Conservation (phyloP, 1,140 invertebrate genomes). For the Hermetia illucens region DNA sequence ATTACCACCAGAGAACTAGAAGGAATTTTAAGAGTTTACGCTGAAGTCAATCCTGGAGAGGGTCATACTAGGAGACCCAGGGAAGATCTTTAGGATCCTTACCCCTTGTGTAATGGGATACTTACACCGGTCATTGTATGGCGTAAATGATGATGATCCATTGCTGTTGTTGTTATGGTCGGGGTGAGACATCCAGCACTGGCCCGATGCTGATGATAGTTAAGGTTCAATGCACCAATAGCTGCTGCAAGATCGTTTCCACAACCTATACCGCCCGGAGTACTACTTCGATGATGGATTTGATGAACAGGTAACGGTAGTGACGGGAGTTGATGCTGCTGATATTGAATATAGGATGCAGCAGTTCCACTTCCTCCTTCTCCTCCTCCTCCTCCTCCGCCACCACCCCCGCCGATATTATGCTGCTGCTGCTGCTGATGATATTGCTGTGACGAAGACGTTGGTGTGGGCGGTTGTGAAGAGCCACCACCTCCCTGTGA, state of each 20-base stretch:
- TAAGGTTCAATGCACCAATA: no score
- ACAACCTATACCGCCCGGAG: not conserved
- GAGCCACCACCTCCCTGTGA: no score
- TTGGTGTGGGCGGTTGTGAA: no score
- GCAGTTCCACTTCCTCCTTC: no score
- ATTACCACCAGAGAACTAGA: conserved; percentile 4
- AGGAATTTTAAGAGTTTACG: not conserved
- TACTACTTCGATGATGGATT: not conserved
- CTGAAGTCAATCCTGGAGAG: not conserved
- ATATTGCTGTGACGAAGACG: no score
- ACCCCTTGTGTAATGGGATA: not conserved
- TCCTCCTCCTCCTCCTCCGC: no score
- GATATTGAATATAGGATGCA: no score
- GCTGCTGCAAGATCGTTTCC: no score
- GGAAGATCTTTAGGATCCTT: not conserved
- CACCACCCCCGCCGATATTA: no score
- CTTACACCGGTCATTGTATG: not conserved
- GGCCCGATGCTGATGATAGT: not conserved
- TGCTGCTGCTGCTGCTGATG: no score
- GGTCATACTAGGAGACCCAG: not conserved
- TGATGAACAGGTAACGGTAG: no score
- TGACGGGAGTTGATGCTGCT: no score
- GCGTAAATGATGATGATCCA: not conserved
- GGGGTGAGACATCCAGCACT: not conserved
- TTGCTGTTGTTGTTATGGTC: not conserved